Base-by-base conservation (phyloP, 23 tunicate species). In the Clavelina lepadiformis region DNA sequence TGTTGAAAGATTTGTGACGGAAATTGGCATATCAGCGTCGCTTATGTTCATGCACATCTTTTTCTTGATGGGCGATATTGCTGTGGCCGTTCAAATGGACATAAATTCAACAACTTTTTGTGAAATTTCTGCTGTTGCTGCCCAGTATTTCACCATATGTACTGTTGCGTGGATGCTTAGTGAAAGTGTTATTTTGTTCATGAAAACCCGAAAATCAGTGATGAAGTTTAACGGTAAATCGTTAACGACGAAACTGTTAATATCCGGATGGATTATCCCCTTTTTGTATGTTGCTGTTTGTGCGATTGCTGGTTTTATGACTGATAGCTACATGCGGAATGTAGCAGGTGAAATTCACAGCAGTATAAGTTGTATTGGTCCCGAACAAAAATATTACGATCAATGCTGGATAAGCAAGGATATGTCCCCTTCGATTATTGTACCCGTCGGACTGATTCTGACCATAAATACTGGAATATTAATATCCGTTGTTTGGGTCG, bases 151-250 rank as follows among this genome's bases (percentile, higher is more conserved):
- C 59, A 30, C 61, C 20, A 45, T 73, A 15, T 37, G 69, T 3
- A 56, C 79, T 8, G 68, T 69, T 18, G 33, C 61, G 68, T 73
- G 79, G 79, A 73, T 73, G 79, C 45, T 73, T 23, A 73, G 61
- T 46, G 79, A 73, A 3, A 69, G 79, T 8, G 15, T 44, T 5
- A 69, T 73, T 6, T 26, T 73, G 1, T 61, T 61, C 46, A 45
- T 56, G 59, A 73, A 73, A 45, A 61, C 79, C n/a, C 28, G 79
- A 28, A 56, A 63, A 38, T 24, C 41, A 6, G 79, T 69, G 47
- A 11, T 73, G 20, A 73, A 73, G 46, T 73, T 73, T 31, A 55
- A 61, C 52, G 61, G 61, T 13, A 38, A 32, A 19, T 61, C 50
- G 28, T 30, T 60, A 19, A 54, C 31, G 3, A 44, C 49, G 18